Conservation (phyloP, 2,888 invertebrate species). For the Mesoligia furuncula region DNA sequence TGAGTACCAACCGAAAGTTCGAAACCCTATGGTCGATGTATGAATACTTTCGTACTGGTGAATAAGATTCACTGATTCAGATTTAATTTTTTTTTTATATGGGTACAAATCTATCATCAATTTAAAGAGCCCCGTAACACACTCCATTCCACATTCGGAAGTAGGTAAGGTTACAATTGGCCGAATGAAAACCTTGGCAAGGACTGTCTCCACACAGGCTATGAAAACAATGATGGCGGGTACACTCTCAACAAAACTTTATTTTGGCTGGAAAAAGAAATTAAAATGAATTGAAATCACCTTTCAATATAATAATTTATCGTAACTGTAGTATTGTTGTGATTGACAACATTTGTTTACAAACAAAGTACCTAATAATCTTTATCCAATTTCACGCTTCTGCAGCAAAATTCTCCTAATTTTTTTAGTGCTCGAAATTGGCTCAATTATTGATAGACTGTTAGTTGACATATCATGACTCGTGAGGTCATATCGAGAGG, state of each 20-base stretch:
- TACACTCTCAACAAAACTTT: neutral
- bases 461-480: neutral
- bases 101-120: neutral
- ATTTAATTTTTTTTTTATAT: too few species aligned
- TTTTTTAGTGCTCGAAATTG: neutral
- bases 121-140: neutral
- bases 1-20: neutral
- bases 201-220: neutral
- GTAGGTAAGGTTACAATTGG: neutral
- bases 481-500: neutral
- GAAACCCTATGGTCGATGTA: too few species aligned
- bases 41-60: too few species aligned
- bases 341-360: constrained; percentile 1
- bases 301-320: neutral
- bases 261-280: neutral
- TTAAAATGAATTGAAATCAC: too few species aligned
- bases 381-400: neutral
- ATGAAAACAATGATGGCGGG: neutral
- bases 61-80: too few species aligned
- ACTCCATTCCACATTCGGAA: neutral
- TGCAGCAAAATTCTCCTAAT: neutral
- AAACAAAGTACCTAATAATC: neutral
- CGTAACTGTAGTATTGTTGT: neutral
- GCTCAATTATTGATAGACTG: neutral
- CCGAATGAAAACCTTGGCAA: too few species aligned